Percentiles rank a stretch among this genome's conserved stretches.
Evolutionary conservation across 1,140 invertebrate species (phyloP).

Genomic region (Temnothorax longispinosus): DNA sequence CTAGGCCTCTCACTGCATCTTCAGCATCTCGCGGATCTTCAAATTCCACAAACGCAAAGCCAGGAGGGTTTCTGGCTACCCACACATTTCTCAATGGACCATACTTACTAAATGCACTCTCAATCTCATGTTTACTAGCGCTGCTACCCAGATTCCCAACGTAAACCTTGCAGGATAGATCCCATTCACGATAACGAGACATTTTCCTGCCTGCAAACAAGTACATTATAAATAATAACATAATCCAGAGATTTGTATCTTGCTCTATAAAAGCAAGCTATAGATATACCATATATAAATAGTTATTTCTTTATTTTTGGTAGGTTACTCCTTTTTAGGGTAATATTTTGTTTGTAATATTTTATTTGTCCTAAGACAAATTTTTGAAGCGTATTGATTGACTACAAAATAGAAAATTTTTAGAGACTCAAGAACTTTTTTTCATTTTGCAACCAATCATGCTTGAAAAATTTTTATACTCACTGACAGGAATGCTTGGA

Average conservation of each 20-base stretch:
- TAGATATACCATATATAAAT: too few species aligned
- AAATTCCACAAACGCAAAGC: constrained; percentile 99
- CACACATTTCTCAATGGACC: constrained; percentile 98
- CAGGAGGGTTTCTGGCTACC: constrained; percentile 97
- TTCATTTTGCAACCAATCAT: too few species aligned
- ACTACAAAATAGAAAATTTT: too few species aligned
- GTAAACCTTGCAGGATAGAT: constrained; percentile 98
- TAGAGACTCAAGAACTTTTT: too few species aligned
- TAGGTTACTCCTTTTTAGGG: too few species aligned
- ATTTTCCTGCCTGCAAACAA: constrained; percentile 56
- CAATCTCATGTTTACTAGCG: constrained; percentile 96
- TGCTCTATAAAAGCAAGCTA: too few species aligned
- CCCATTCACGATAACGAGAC: constrained; percentile 95
- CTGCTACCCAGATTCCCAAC: constrained; percentile 98
- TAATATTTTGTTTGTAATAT: too few species aligned
- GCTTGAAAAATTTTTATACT: too few species aligned
- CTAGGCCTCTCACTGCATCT: constrained; percentile 97
- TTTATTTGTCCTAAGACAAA: too few species aligned
- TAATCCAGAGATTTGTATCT: not conserved
- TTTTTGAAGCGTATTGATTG: too few species aligned
- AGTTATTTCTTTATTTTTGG: too few species aligned
- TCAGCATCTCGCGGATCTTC: constrained; percentile 99
- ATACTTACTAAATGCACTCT: constrained; percentile 97
- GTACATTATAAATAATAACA: not conserved
- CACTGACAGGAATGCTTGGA: too few species aligned